Evolutionary conservation across 2,113 vertebrate species (phyloP), one percentile per base, ranked within the genome.

Genomic region (Prunella fulvescens): DNA sequence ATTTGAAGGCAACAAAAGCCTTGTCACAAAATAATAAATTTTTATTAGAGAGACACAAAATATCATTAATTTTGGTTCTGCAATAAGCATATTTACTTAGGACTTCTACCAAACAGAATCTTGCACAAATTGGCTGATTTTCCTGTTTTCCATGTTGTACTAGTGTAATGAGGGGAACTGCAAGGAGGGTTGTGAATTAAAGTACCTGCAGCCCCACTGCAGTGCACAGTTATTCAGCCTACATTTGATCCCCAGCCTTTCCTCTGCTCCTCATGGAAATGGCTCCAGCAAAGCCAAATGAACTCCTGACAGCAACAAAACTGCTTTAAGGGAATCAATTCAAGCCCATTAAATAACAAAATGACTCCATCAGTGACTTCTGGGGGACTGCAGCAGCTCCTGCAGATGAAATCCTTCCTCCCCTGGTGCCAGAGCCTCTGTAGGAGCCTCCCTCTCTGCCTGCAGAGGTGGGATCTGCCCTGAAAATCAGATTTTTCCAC

Each of bases 271-370:
- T 93, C 35, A 7, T 58, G 74, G 73, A 90, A 82, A 88, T 22
- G 47, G 50, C 35, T 76, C n/a, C 67, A 88, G 81, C 81, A 57
- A 77, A 91, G 87, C 78, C 84, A 93, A 95, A 86, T 56, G 71
- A 88, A 83, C 81, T 92, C 54, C 81, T 70, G 82, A 93, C 71
- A 88, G 85, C 35, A 88, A 58, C 79, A 64, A 60, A 86, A 73
- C 66, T 66, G 67, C 81, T 79, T 44, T 50, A 83, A 44, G 82
- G 74, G 74, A 79, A 93, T 93, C 90, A 82, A 86, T 93, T 80
- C 50, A 35, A 58, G 40, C 44, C 67, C 92, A 66, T 62, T 89
- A 89, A 72, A 81, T 45, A 81, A 61, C 57, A 65, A 89, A 96
- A 33, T 69, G 1, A 65, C 48, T 86, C 86, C 42, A 26, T 35